Evolutionary conservation across 35 echinoderm and acorn worm species (phyloP).

Genomic region (Apostichopus parvimensis): DNA sequence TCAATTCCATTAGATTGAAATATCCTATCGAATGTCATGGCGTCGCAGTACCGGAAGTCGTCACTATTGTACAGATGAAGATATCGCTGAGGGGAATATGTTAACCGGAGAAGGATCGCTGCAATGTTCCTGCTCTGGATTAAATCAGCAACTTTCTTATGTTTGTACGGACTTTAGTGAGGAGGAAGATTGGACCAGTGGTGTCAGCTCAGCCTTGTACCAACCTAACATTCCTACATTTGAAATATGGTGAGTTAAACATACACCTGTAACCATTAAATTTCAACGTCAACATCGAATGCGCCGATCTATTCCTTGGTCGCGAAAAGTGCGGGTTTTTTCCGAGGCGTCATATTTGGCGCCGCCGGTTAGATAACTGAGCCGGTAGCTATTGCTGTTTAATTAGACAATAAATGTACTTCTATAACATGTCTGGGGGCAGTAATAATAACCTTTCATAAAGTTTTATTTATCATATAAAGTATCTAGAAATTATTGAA

Average conservation of each 20-base stretch:
- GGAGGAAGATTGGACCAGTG: conserved; percentile 36
- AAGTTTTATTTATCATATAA: no score
- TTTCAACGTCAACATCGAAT: no score
- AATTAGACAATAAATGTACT: no score
- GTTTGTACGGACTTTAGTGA: conserved; percentile 45
- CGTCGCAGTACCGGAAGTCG: not conserved
- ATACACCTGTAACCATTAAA: no score
- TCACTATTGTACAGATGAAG: conserved; percentile 6
- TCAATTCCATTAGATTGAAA: not conserved
- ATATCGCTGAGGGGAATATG: conserved; percentile 4
- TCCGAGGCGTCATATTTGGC: no score
- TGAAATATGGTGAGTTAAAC: conserved; percentile 7
- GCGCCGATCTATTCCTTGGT: no score
- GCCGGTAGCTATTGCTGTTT: no score
- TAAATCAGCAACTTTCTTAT: not conserved
- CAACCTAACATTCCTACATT: conserved; percentile 2
- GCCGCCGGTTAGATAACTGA: no score
- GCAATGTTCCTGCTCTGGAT: not conserved
- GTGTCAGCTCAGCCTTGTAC: conserved; percentile 3
- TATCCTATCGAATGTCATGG: conserved; percentile 34
- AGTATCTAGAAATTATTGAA: no score
- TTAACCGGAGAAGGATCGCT: conserved; percentile 15
- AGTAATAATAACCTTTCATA: no score
- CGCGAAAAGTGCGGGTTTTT: no score
- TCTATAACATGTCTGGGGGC: no score